Evolutionary conservation across 2,797 vertebrate species (phyloP).

Genomic region (Propithecus perrieri): DNA sequence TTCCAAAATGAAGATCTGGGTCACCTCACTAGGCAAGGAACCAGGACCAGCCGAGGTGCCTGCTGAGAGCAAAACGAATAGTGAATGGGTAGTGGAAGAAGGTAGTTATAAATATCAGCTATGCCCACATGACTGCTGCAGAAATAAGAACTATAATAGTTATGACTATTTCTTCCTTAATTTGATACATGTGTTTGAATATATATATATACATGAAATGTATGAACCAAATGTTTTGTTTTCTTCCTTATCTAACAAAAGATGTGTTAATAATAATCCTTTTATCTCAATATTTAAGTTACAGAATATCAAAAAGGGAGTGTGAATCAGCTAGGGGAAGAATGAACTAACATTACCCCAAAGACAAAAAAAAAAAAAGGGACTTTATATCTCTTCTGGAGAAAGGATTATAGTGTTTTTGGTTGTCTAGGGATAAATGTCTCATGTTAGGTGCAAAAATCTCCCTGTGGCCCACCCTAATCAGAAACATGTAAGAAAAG

Average conservation of each 20-base stretch:
- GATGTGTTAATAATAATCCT: not conserved
- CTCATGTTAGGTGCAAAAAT: not conserved
- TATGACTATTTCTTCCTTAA: conserved; percentile 22
- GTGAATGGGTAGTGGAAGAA: not conserved
- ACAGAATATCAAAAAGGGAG: not conserved
- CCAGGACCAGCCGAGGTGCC: not conserved
- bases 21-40: not conserved
- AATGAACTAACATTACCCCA: not conserved
- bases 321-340: not conserved
- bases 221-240: not conserved
- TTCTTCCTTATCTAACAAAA: conserved; percentile 44
- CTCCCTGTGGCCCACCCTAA: not conserved
- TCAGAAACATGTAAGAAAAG: conserved; percentile 36
- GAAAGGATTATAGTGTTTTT: not conserved
- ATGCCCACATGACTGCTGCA: not conserved
- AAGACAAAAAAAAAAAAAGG: conserved; percentile 2
- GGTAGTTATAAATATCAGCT: not conserved
- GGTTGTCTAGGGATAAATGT: not conserved
- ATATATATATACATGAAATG: too few relatives aligned
- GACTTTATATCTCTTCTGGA: not conserved
- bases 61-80: conserved; percentile 24
- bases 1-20: conserved; percentile 2
- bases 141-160: not conserved
- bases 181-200: not conserved
- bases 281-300: conserved; percentile 25